Evolutionary conservation across 2,888 invertebrate genomes (phyloP), one percentile per base, ranked within the genome.

Genomic region (Temnothorax unifasciatus): DNA sequence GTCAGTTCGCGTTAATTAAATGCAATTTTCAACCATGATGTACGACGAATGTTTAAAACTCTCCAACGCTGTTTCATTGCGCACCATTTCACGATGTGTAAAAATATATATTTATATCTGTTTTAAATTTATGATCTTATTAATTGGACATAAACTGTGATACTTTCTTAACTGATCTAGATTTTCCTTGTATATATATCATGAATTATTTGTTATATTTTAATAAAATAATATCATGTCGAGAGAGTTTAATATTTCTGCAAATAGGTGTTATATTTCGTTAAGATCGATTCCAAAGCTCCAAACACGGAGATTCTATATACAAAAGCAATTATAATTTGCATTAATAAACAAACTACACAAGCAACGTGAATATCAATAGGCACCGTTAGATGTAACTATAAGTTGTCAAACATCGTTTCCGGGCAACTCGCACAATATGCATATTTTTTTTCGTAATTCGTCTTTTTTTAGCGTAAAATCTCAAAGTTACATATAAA

Each of bases 1-100:
- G 50, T 18, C 15, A 41, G 68, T 29, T 44, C 44, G 15, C 13
- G 41, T 13, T 71, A 77, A 77, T 77, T 68, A 15, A 77, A 77
- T 54, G 41, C 13, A 69, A 77, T 77, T 77, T 77, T 77, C 76
- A 54, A 41, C 15, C n/a, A 41, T 68, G n/a, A 68, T 52, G 52
- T 52, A 54, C 29, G 21, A 41, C 25, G 6, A 18, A 18, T 38
- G 13, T 52, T 41, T 38, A 38, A 69, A n/a, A 3, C 25, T 1
- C 8, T 44, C 25, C 5, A 13, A 50, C 50, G 8, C n/a, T 6
- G 25, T 41, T 9, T 41, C 41, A 13, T 73, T 38, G 63, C 1
- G 11, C 21, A 9, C 5, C 6, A 52, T 52, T 54, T 44, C 3
- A 15, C 4, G 9, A 77, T 9, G 52, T 9, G 13, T 54, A 29